These are phyloP conservation scores for Chymomyza amoena DNA, from an alignment of 2,888 invertebrate species.

Conservation along the genomic window DNA sequence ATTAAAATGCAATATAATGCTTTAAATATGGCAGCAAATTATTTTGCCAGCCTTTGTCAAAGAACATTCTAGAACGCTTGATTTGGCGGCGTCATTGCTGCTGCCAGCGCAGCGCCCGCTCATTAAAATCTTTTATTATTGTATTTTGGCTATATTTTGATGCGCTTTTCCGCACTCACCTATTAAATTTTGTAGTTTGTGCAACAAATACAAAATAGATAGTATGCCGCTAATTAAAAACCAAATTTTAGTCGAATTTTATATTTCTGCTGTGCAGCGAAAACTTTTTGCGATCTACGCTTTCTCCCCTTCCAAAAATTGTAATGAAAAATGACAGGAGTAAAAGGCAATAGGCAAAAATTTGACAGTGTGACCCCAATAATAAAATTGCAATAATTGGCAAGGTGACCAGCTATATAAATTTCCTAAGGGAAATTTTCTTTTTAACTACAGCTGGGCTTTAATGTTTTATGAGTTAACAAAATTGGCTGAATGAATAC, in stretches of 20 bases:
- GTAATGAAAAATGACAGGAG: background rate
- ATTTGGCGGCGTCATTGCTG: background rate
- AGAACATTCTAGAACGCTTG: background rate
- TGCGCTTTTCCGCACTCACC: background rate
- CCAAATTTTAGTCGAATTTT: background rate
- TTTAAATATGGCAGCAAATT: background rate
- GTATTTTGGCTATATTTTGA: background rate
- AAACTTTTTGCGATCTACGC: background rate
- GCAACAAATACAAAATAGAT: background rate
- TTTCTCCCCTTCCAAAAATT: background rate
- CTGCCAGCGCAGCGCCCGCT: background rate
- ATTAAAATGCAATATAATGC: background rate
- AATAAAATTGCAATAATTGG: background rate
- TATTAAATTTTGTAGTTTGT: background rate
- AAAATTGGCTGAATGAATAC: too few species aligned
- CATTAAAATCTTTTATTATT: background rate
- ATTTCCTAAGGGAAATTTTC: too few species aligned
- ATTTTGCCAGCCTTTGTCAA: background rate
- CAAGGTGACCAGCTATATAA: background rate
- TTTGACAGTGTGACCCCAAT: background rate
- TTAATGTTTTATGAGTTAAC: too few species aligned
- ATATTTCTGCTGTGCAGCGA: background rate
- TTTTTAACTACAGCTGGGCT: too few species aligned
- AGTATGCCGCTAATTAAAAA: background rate
- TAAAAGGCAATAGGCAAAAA: background rate